Evolutionary conservation across 2,113 vertebrate genomes (phyloP).

Genomic region (Falcunculus frontatus): DNA sequence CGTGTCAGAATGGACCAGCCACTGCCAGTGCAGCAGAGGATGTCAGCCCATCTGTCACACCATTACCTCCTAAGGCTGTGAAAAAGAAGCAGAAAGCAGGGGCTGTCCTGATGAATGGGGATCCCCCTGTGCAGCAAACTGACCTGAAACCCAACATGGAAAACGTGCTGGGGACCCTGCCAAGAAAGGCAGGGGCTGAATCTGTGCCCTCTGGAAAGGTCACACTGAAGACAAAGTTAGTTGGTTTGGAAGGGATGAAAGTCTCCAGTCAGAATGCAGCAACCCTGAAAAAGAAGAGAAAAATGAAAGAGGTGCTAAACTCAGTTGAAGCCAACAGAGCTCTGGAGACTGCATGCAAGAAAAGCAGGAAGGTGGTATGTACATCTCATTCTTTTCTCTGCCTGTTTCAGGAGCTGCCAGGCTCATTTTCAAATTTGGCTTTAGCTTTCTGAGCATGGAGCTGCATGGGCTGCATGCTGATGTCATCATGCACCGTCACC

Average conservation of each 20-base stretch:
- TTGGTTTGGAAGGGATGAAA: not conserved
- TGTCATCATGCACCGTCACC: not conserved
- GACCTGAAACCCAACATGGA: not conserved
- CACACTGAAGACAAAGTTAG: constrained; percentile 16
- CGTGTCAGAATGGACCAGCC: not conserved
- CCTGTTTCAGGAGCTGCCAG: not conserved
- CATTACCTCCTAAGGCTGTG: not conserved
- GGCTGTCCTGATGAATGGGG: not conserved
- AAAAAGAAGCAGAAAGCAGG: constrained; percentile 49
- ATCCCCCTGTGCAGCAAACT: not conserved
- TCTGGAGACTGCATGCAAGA: constrained; percentile 1
- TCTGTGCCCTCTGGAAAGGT: not conserved
- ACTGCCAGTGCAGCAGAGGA: not conserved
- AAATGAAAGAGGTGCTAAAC: constrained; percentile 5
- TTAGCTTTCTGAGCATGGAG: not conserved
- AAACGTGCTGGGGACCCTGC: not conserved
- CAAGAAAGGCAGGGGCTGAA: not conserved
- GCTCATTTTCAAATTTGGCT: not conserved
- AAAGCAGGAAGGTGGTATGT: constrained; percentile 54
- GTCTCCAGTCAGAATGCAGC: constrained; percentile 23
- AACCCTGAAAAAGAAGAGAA: constrained; percentile 65
- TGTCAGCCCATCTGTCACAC: not conserved
- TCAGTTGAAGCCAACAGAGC: not conserved
- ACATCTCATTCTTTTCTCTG: not conserved
- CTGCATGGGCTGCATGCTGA: not conserved